Percentiles rank a stretch among this genome's conserved stretches.
These are phyloP conservation scores for Taenioides sp. DNA, from an alignment of 2,797 vertebrate species.

Conservation along the genomic window DNA sequence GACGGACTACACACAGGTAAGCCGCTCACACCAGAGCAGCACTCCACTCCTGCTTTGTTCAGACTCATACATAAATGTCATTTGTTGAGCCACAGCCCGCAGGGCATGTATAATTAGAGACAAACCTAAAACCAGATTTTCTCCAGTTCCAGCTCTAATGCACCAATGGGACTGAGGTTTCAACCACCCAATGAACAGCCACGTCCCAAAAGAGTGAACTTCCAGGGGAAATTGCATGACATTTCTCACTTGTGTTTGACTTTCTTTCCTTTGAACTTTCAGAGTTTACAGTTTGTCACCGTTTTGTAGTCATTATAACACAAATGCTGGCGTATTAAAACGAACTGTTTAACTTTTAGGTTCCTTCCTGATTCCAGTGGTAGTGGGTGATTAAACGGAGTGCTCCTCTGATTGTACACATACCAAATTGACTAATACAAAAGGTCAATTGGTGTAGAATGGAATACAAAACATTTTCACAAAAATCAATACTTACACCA, in stretches of 20 bases:
- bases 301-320: slow-evolving; percentile 47
- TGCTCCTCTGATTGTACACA: slow-evolving; percentile 44
- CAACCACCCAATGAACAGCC: slow-evolving; percentile 36
- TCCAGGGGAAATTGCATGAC: slow-evolving; percentile 39
- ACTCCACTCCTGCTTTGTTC: slow-evolving; percentile 19
- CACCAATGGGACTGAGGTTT: slow-evolving; percentile 35
- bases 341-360: slow-evolving; percentile 36
- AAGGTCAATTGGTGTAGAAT: slow-evolving; percentile 1
- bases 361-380: slow-evolving; percentile 53
- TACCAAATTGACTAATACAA: slow-evolving; percentile 10
- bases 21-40: slow-evolving; percentile 18
- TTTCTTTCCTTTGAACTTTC: slow-evolving; percentile 36
- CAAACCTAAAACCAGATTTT: slow-evolving; percentile 52
- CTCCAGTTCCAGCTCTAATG: slow-evolving; percentile 39
- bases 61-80: slow-evolving; percentile 36
- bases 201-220: slow-evolving; percentile 24
- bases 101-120: slow-evolving; percentile 61
- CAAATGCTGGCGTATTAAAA: slow-evolving; percentile 23
- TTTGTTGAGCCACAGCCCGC: slow-evolving; percentile 43
- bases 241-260: slow-evolving; percentile 43
- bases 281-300: slow-evolving; percentile 42
- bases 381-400: slow-evolving; percentile 55
- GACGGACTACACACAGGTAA: slow-evolving; percentile 69
- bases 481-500: background rate
- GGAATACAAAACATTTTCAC: background rate